Conservation (phyloP, 2,113 vertebrate species). For the Rostratula benghalensis region DNA sequence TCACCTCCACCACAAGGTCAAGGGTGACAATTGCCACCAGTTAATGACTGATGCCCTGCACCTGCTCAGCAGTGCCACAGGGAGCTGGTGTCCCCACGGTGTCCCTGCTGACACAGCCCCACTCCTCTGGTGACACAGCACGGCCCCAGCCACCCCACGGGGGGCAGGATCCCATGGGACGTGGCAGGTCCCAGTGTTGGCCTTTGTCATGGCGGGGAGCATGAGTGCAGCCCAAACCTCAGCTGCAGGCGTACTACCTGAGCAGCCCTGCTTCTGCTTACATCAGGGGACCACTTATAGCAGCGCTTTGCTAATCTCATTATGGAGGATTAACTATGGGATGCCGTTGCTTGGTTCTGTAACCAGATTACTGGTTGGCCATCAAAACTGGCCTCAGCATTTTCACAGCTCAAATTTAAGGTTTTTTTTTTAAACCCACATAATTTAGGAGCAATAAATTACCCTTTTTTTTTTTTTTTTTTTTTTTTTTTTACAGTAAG, state of each 20-base stretch:
- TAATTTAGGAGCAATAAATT: neutral
- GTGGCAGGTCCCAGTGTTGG: neutral
- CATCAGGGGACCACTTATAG: neutral
- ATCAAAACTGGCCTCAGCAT: neutral
- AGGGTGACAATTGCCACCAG: neutral
- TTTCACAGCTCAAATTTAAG: neutral
- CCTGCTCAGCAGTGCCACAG: neutral
- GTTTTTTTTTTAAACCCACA: neutral
- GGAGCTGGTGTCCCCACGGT: neutral
- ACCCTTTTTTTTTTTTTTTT: neutral
- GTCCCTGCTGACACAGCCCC: neutral
- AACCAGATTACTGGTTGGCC: neutral
- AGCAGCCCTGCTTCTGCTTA: neutral
- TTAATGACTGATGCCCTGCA: neutral
- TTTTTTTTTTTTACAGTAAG: neutral
- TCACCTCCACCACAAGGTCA: neutral
- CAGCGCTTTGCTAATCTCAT: neutral
- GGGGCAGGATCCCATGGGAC: neutral
- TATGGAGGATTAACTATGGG: neutral
- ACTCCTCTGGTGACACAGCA: neutral
- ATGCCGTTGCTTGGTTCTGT: neutral
- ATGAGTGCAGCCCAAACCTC: neutral
- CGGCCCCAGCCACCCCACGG: neutral
- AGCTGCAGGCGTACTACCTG: neutral
- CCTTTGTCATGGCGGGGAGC: fast-evolving